phyloP scores from a whole-genome alignment of 2,797 vertebrate genomes.

The Typhlichthys eigenmanni region DNA sequence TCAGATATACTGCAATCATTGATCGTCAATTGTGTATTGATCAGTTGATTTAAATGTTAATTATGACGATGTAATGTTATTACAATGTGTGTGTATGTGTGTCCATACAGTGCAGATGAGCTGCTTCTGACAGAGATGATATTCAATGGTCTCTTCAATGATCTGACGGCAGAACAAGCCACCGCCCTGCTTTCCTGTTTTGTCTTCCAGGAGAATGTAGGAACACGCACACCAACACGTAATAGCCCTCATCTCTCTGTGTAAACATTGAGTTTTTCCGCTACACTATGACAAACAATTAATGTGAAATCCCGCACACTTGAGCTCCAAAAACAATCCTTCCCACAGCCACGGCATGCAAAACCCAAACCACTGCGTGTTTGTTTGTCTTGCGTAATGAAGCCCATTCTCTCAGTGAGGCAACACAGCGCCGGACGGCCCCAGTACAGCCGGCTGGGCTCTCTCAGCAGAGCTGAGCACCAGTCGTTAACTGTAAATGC shows the following conservation, averaged over 20 bases:
- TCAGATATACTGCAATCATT: no score
- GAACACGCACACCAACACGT: constrained; percentile 40
- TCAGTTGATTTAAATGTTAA: no score
- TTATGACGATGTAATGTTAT: not conserved
- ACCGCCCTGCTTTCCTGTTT: constrained; percentile 95
- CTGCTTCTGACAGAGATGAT: constrained; percentile 97
- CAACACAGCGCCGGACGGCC: constrained; percentile 29
- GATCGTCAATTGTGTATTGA: no score
- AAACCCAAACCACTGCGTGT: constrained; percentile 39
- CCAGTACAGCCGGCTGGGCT: not conserved
- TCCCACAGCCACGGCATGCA: constrained; percentile 23
- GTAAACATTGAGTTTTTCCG: constrained; percentile 14
- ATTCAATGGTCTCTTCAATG: constrained; percentile 97
- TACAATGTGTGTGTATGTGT: constrained; percentile 15
- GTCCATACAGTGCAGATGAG: constrained; percentile 87
- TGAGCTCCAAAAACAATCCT: constrained; percentile 16
- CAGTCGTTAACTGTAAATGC: not conserved
- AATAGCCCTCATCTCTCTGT: constrained; percentile 8
- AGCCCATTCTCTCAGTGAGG: constrained; percentile 24
- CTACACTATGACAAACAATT: constrained; percentile 19
- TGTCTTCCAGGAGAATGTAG: constrained; percentile 98
- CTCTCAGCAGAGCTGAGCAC: not conserved
- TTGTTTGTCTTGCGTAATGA: constrained; percentile 44
- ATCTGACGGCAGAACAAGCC: constrained; percentile 90
- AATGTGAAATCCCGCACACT: constrained; percentile 25